phyloP scores from a whole-genome alignment of 92 coral and sea anemone genomes.

The Paragorgia papillata region DNA sequence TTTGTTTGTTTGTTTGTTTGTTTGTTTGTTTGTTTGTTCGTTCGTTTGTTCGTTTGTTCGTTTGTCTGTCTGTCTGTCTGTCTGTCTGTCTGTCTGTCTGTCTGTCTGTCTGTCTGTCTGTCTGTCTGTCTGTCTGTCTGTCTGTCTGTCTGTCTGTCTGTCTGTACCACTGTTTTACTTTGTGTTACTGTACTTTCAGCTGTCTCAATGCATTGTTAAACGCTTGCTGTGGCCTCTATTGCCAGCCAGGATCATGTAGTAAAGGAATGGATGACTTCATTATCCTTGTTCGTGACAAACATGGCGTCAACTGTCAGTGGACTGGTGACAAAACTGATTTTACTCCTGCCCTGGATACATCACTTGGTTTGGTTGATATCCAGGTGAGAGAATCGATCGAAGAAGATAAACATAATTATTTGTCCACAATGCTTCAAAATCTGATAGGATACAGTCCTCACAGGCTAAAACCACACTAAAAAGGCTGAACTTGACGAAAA shows the following conservation, averaged over 20 bases:
- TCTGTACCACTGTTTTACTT: not conserved
- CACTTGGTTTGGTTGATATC: slow-evolving; percentile 84
- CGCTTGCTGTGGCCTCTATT: slow-evolving; percentile 80
- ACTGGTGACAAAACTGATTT: slow-evolving; percentile 73
- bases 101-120: too few species aligned
- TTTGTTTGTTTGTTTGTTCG: too few species aligned
- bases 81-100: too few species aligned
- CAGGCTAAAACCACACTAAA: too few species aligned
- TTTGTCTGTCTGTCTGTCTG: not conserved
- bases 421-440: too few species aligned
- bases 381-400: slow-evolving; percentile 57
- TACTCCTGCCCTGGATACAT: slow-evolving; percentile 78
- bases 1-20: not conserved
- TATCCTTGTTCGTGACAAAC: slow-evolving; percentile 5
- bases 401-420: too few species aligned
- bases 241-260: slow-evolving; percentile 16
- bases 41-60: not conserved
- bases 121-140: too few species aligned
- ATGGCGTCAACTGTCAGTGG: slow-evolving; percentile 67
- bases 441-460: too few species aligned
- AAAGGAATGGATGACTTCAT: slow-evolving; percentile 58
- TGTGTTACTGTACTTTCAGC: slow-evolving; percentile 50
- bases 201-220: slow-evolving; percentile 78
- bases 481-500: too few species aligned
- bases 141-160: not conserved